Conservation (phyloP, 1,140 invertebrate genomes). For the Drosophila nasuta region DNA sequence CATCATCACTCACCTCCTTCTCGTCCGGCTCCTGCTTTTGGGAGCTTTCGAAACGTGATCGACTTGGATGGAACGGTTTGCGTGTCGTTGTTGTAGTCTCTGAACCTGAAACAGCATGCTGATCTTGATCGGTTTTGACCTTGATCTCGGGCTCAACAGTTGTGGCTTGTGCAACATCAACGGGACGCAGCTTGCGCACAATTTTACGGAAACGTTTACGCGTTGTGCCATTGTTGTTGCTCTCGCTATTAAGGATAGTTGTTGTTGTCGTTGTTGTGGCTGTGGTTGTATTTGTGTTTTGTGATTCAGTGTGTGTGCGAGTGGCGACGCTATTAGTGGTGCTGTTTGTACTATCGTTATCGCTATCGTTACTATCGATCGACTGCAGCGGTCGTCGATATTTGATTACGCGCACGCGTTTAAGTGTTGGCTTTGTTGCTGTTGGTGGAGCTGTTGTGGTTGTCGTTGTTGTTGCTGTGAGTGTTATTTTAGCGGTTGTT, state of each 20-base stretch:
- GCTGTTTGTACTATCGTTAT: conserved; percentile 21
- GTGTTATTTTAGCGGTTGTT: conserved; percentile 19
- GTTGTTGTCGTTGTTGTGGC: conserved; percentile 9
- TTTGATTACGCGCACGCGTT: conserved; percentile 75
- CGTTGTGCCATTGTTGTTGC: conserved; percentile 23
- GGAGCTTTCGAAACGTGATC: conserved; percentile 32
- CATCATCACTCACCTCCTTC: background rate
- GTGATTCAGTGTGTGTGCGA: conserved; percentile 20
- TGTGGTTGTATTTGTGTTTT: conserved; percentile 1
- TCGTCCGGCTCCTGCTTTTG: conserved; percentile 23
- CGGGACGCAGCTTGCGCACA: conserved; percentile 69
- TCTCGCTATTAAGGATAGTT: conserved; percentile 1
- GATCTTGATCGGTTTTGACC: too few species aligned
- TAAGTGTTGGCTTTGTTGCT: conserved; percentile 54
- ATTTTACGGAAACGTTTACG: conserved; percentile 79
- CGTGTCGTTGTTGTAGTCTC: conserved; percentile 47
- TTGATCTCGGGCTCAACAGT: background rate
- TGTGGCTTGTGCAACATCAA: conserved; percentile 14
- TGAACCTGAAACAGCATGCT: background rate
- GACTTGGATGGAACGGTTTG: conserved; percentile 59
- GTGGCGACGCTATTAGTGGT: conserved; percentile 56
- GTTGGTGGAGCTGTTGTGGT: conserved; percentile 25
- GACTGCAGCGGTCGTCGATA: conserved; percentile 65
- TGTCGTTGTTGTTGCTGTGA: conserved; percentile 25
- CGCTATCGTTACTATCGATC: conserved; percentile 31